A percentile compares a stretch with the other conserved stretches of the same genome.
These are phyloP conservation scores for Drosophila affinis DNA, from an alignment of 2,888 invertebrate genomes.

Conservation along the genomic window DNA sequence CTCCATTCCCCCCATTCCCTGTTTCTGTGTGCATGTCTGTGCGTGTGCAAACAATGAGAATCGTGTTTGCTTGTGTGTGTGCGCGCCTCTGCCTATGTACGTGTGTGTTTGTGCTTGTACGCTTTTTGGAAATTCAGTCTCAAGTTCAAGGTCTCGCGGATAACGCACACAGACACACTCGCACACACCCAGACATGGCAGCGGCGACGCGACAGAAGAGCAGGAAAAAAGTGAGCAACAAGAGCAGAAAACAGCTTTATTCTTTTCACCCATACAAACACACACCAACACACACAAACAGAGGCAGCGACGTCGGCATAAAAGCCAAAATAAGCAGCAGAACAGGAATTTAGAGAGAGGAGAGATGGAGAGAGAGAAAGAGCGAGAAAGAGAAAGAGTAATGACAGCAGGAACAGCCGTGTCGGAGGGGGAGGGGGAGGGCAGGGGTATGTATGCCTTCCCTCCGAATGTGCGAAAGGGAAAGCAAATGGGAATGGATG, in stretches of 20 bases:
- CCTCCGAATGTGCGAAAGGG: not conserved
- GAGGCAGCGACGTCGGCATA: constrained; percentile 47
- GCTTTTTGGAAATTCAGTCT: constrained; percentile 84
- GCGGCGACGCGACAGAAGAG: constrained; percentile 4
- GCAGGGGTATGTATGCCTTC: constrained; percentile 5
- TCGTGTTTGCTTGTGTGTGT: constrained; percentile 18
- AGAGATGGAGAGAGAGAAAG: constrained; percentile 16
- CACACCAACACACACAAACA: not conserved
- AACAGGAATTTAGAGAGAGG: constrained; percentile 67
- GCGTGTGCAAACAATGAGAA: constrained; percentile 40
- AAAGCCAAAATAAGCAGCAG: constrained; percentile 75
- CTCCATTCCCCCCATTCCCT: constrained; percentile 9
- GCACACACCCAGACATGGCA: constrained; percentile 22
- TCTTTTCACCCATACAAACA: constrained; percentile 21
- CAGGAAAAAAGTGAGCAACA: constrained; percentile 52
- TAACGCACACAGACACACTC: constrained; percentile 33
- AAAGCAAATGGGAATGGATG: constrained; percentile 5
- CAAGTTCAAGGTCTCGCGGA: constrained; percentile 79
- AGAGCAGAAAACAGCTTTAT: constrained; percentile 20
- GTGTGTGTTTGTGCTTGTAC: constrained; percentile 58
- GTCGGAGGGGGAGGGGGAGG: not conserved
- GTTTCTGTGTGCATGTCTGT: constrained; percentile 37
- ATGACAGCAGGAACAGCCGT: not conserved
- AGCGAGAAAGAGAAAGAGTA: constrained; percentile 1
- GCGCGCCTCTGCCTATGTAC: constrained; percentile 38